phyloP scores from a whole-genome alignment of 1,140 invertebrate genomes.

The Sitophilus oryzae region DNA sequence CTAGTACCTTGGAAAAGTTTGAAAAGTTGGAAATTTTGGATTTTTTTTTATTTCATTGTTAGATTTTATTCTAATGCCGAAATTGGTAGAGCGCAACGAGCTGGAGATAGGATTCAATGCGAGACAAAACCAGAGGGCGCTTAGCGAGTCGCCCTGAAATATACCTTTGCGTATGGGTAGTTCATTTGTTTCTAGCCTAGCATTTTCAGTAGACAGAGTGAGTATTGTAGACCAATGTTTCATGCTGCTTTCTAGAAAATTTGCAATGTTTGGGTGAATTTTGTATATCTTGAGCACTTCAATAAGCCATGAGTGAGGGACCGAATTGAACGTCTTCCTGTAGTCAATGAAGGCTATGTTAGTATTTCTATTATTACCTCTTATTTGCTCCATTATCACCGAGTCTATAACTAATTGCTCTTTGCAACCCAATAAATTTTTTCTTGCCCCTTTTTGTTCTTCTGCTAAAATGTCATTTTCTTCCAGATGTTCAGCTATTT shows the following conservation, averaged over 20 bases:
- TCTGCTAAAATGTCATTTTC: constrained; percentile 22
- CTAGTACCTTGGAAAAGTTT: no score
- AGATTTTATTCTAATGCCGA: no score
- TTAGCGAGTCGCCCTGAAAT: constrained; percentile 31
- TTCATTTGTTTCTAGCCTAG: not conserved
- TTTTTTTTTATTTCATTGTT: no score
- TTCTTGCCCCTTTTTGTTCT: constrained; percentile 26
- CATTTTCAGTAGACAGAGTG: no score
- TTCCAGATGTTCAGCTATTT: no score
- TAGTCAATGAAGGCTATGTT: constrained; percentile 23
- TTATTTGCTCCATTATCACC: constrained; percentile 12
- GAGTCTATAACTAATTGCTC: constrained; percentile 23
- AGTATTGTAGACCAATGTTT: not conserved
- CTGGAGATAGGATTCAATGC: no score
- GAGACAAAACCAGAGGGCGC: constrained; percentile 29
- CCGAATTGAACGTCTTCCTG: constrained; percentile 23
- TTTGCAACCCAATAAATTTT: constrained; percentile 20
- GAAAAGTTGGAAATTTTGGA: no score
- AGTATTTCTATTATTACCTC: constrained; percentile 12
- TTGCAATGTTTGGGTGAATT: constrained; percentile 13
- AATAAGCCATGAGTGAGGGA: constrained; percentile 25
- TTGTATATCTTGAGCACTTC: constrained; percentile 25
- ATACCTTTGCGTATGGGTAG: constrained; percentile 22
- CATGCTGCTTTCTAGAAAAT: not conserved
- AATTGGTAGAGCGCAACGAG: no score